phyloP scores from a whole-genome alignment of 2,113 vertebrate species.

The Tachuris rubrigastra region DNA sequence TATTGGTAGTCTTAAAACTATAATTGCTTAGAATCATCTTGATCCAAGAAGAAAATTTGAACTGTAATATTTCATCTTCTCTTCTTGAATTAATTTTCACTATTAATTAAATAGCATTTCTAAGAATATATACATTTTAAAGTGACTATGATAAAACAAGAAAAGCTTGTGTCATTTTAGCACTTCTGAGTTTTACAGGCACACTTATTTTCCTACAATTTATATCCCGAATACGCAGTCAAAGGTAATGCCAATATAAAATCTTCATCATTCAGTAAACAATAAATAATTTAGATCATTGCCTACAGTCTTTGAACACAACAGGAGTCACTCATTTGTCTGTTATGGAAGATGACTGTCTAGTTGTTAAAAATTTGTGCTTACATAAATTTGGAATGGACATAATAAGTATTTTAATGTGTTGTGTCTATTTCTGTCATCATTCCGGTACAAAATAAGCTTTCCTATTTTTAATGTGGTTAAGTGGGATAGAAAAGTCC shows the following conservation, averaged over 20 bases:
- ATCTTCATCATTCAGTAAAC: background rate
- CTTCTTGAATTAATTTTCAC: background rate
- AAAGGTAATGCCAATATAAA: background rate
- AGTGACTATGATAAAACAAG: background rate
- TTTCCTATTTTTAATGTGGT: background rate
- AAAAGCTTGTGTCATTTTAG: background rate
- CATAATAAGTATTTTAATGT: background rate
- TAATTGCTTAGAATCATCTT: background rate
- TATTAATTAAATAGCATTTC: background rate
- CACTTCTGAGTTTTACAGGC: background rate
- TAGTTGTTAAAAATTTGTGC: no score
- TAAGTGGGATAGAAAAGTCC: background rate
- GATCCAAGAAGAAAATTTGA: background rate
- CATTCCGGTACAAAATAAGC: background rate
- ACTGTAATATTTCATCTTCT: background rate
- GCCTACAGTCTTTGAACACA: background rate
- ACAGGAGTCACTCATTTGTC: background rate
- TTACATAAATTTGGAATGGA: background rate
- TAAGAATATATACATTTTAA: background rate
- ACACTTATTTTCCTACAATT: background rate
- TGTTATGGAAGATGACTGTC: background rate
- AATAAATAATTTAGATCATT: background rate
- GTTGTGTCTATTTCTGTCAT: background rate
- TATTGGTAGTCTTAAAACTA: background rate
- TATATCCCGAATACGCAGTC: background rate